Base-by-base conservation (phyloP, 2,888 invertebrate genomes). In the Oscheius sp. region DNA sequence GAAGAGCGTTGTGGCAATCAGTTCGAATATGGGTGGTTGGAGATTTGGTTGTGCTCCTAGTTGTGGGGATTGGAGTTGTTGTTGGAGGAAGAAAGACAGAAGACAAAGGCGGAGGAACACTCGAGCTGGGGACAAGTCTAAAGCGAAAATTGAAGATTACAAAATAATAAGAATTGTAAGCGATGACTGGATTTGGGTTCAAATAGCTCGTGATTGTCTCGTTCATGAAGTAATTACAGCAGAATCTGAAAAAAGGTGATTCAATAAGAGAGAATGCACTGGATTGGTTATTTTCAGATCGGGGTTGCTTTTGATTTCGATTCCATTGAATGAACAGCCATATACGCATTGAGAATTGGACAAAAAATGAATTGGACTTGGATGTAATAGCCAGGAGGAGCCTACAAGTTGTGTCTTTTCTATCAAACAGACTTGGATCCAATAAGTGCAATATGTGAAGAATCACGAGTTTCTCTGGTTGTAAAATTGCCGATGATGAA, bases 401-500 rank as follows among this genome's bases (percentile, higher is more conserved):
- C 37, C 37, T 34, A 34, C 8, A 12, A 34, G 12, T 6, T 10
- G 12, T 34, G 37, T 34, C 37, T 12, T 34, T 12, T 34, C 12
- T n/a, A n/a, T n/a, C n/a, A n/a, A n/a, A n/a, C n/a, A n/a, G n/a
- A 34, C 37, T 10, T 34, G 6, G 37, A 34, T 34, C 37, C 37
- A 34, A 12, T 34, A 34, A 12, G 6, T 34, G 37, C 37, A 34
- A 34, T 34, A 34, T 12, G 37, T 34, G 37, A n/a, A n/a, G n/a
- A n/a, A n/a, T n/a, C n/a, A n/a, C n/a, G n/a, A n/a, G n/a, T 29
- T 2, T 10, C 2, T 3, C 50, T 61, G n/a, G 46, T 42, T 0
- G 58, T 33, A 23, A 68, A 68, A 31, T 73, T 69, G 20, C 77
- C 77, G 27, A 67, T 69, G 12, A 65, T 58, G 31, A 66, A 71